phyloP scores from a whole-genome alignment of 2,113 vertebrate species.

The Ahaetulla prasina region DNA sequence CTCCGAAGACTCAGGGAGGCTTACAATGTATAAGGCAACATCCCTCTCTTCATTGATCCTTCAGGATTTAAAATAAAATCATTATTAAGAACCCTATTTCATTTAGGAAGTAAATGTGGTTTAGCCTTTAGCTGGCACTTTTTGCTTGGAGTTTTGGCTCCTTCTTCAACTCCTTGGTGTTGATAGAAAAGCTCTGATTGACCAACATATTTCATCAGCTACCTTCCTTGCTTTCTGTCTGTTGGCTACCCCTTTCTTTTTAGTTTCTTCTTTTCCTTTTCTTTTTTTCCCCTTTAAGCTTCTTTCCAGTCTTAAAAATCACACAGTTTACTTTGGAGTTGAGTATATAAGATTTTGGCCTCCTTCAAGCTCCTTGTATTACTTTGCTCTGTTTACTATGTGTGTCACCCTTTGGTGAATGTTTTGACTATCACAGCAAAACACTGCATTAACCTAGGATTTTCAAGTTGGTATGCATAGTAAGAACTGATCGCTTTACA shows the following conservation, averaged over 20 bases:
- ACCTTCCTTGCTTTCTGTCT: not conserved
- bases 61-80: not conserved
- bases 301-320: not conserved
- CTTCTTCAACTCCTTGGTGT: not conserved
- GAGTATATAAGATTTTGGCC: not conserved
- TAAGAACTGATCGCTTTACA: not conserved
- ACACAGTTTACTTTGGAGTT: not conserved
- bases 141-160: not conserved
- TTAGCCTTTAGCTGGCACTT: not conserved
- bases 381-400: not conserved
- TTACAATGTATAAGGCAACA: too few species aligned
- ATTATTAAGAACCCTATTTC: not conserved
- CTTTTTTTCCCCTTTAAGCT: not conserved
- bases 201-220: not conserved
- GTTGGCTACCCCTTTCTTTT: not conserved
- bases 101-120: not conserved
- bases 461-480: not conserved
- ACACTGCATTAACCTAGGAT: not conserved
- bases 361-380: not conserved
- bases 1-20: too few species aligned
- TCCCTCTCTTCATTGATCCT: not conserved
- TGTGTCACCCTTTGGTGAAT: not conserved
- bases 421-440: not conserved
- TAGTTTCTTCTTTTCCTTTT: not conserved
- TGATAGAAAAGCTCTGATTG: not conserved